Evolutionary conservation across 2,888 invertebrate genomes (phyloP).

Genomic region (Coelinius sp.): DNA sequence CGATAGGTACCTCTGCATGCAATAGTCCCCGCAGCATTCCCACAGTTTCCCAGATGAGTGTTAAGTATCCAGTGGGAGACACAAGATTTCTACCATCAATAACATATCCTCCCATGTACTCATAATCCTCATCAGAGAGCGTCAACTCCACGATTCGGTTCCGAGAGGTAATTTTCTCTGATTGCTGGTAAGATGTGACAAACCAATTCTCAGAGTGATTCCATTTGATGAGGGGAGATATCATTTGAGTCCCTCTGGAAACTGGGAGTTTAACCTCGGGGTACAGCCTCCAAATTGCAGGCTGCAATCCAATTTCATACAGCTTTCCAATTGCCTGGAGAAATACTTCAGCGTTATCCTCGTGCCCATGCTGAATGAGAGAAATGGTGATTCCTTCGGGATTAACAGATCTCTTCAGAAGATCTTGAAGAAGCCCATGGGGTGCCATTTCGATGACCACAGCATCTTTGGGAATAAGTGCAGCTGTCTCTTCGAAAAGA

Average conservation of each 20-base stretch:
- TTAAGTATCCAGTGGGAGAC: slow-evolving; percentile 89
- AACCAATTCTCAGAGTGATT: slow-evolving; percentile 87
- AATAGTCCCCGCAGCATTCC: slow-evolving; percentile 79
- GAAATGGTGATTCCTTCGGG: slow-evolving; percentile 82
- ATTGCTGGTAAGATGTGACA: slow-evolving; percentile 79
- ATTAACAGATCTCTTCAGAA: slow-evolving; percentile 83
- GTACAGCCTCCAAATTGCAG: slow-evolving; percentile 83
- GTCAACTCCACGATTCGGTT: slow-evolving; percentile 77
- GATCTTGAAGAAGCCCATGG: slow-evolving; percentile 88
- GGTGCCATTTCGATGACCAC: slow-evolving; percentile 92
- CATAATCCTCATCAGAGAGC: slow-evolving; percentile 77
- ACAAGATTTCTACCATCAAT: slow-evolving; percentile 88
- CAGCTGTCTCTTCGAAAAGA: slow-evolving; percentile 86
- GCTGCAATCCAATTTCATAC: slow-evolving; percentile 83
- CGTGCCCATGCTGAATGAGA: slow-evolving; percentile 80
- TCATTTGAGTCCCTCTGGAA: slow-evolving; percentile 87
- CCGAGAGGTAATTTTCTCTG: slow-evolving; percentile 79
- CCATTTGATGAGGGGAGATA: slow-evolving; percentile 88
- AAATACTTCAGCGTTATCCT: slow-evolving; percentile 77
- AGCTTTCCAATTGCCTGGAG: slow-evolving; percentile 79
- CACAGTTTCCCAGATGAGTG: slow-evolving; percentile 85
- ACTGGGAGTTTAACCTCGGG: slow-evolving; percentile 86
- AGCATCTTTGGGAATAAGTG: slow-evolving; percentile 85
- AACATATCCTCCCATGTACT: slow-evolving; percentile 84
- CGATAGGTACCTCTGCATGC: slow-evolving; percentile 81